Conservation (phyloP, 2,797 vertebrate genomes). For the Oryzias dopingdopingensis region DNA sequence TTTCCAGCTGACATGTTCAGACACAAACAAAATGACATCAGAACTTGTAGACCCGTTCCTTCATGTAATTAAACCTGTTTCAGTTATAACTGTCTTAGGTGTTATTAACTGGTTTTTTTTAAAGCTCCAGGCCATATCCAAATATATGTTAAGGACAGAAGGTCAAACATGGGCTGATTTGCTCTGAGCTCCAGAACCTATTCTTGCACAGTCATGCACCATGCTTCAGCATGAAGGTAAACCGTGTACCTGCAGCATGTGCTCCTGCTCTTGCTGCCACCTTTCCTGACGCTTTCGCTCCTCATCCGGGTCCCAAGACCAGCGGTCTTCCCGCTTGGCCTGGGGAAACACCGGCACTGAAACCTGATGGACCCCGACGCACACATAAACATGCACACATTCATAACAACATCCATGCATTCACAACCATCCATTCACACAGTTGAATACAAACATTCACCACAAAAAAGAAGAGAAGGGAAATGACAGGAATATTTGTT, state of each 20-base stretch:
- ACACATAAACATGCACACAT: constrained; percentile 40
- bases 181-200: constrained; percentile 5
- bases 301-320: constrained; percentile 96
- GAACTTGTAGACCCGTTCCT: no score
- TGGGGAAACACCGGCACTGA: constrained; percentile 78
- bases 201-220: constrained; percentile 38
- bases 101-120: no score
- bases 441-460: constrained; percentile 51
- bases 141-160: no score
- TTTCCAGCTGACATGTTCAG: no score
- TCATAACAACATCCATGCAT: constrained; percentile 28
- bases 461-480: constrained; percentile 52
- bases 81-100: no score
- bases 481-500: constrained; percentile 74
- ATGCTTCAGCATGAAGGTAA: constrained; percentile 35
- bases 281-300: constrained; percentile 93
- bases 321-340: constrained; percentile 83
- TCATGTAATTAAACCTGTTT: no score
- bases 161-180: background rate
- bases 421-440: constrained; percentile 22
- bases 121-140: no score
- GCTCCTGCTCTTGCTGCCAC: constrained; percentile 97
- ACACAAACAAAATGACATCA: no score
- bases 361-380: constrained; percentile 60
- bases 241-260: constrained; percentile 89